phyloP scores from a whole-genome alignment of 2,888 invertebrate species.

The Tinea pellionella region DNA sequence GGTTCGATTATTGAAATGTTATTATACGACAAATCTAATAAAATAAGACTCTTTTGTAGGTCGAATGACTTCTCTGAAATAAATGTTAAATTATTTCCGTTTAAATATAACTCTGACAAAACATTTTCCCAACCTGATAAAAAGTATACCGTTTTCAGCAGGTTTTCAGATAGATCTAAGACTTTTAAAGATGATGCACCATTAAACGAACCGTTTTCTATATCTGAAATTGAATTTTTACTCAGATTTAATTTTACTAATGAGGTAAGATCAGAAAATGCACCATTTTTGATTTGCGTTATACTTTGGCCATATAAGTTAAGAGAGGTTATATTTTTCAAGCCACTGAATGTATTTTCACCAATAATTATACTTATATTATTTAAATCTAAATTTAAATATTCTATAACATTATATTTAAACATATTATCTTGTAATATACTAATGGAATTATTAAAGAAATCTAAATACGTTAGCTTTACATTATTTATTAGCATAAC shows the following conservation, averaged over 20 bases:
- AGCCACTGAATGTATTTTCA: slow-evolving; percentile 35
- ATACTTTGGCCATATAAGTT: slow-evolving; percentile 38
- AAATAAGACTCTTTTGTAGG: slow-evolving; percentile 31
- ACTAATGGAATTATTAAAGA: slow-evolving; percentile 36
- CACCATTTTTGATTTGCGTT: slow-evolving; percentile 27
- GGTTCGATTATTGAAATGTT: slow-evolving; percentile 33
- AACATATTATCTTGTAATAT: slow-evolving; percentile 37
- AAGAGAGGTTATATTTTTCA: slow-evolving; percentile 28
- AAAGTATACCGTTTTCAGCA: slow-evolving; percentile 31
- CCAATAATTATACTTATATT: slow-evolving; percentile 33
- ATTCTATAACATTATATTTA: slow-evolving; percentile 28
- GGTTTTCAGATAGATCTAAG: slow-evolving; percentile 44
- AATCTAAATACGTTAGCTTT: slow-evolving; percentile 33
- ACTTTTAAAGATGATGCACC: slow-evolving; percentile 24
- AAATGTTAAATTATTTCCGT: slow-evolving; percentile 32
- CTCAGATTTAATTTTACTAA: slow-evolving; percentile 40
- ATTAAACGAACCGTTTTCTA: slow-evolving; percentile 34
- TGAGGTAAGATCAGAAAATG: slow-evolving; percentile 30
- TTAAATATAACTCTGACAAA: slow-evolving; percentile 37
- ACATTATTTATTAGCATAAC: slow-evolving; percentile 37
- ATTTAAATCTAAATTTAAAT: slow-evolving; percentile 40
- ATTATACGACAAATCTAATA: slow-evolving; percentile 44
- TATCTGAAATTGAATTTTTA: slow-evolving; percentile 30
- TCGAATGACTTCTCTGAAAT: slow-evolving; percentile 29
- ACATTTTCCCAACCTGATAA: slow-evolving; percentile 28